Evolutionary conservation across 2,113 vertebrate genomes (phyloP), one percentile per base, ranked within the genome.

Genomic region (Phrynocephalus versicolor): DNA sequence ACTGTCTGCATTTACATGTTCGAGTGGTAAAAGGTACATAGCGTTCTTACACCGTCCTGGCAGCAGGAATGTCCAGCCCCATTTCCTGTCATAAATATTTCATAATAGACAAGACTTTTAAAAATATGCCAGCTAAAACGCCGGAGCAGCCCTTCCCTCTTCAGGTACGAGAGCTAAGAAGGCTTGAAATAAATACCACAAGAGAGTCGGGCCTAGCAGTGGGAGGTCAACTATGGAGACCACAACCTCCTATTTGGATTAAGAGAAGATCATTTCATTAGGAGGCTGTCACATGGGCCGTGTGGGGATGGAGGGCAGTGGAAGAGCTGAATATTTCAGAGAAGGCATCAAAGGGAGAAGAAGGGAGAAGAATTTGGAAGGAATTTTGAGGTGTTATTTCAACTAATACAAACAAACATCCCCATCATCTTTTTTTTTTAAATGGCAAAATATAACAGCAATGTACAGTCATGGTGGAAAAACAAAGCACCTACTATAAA

Each of bases 31-130:
- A 94, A 90, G 91, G 95, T 91, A 97, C 95, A 94, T 88, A 87
- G 62, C 81, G 95, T 96, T 95, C 96, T 88, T 93, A 90, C 91
- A 81, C 92, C 88, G 88, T 90, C 93, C 87, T 77, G 81, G 90
- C 82, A 95, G 93, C 91, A 95, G 93, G 96, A 96, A 96, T 96
- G 96, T 95, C 92, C 95, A 96, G 91, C 90, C 92, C 95, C 93
- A 95, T 94, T 96, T 97, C 95, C 96, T 96, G 93, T 96, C 94
- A 95, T 96, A 96, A 96, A 96, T 95, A 96, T 93, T 96, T 95
- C 93, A 95, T 94, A 93, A 95, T 93, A 95, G 92, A 92, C 93
- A 93, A 87, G 87, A 70, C 94, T 94, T n/a, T 97, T 94, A 93
- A 92, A 96, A 95, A 94, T 90, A 92, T 73, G 94, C 94, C 95